A percentile compares a stretch with the other conserved stretches of the same genome.
Conservation (phyloP, 2,888 invertebrate species). For the Dryobotodes eremita region DNA sequence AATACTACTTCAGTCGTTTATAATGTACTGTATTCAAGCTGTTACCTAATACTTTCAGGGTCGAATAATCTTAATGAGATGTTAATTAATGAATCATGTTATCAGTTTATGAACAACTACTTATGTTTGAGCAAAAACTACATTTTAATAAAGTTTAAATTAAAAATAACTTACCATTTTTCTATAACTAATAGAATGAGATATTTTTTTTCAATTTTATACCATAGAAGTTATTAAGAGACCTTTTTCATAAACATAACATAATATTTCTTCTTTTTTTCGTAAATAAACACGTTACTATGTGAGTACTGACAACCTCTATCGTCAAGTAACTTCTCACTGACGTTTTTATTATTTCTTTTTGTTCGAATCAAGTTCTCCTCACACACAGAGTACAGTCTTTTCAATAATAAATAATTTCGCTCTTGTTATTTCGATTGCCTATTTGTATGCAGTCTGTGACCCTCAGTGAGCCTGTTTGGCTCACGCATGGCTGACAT, state of each 20-base stretch:
- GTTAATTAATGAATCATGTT: neutral
- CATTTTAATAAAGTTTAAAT: neutral
- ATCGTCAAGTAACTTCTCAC: too few relatives aligned
- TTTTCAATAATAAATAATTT: neutral
- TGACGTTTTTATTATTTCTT: neutral
- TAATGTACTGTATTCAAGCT: slow-evolving; percentile 5
- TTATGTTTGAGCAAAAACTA: neutral
- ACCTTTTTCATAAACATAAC: neutral
- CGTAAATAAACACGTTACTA: slow-evolving; percentile 8
- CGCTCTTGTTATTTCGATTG: neutral
- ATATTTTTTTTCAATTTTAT: neutral
- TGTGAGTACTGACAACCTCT: slow-evolving; percentile 4
- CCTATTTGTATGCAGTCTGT: neutral
- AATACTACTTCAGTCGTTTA: neutral
- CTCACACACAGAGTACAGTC: neutral
- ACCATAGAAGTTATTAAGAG: neutral
- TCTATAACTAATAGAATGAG: neutral
- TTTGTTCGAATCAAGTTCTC: neutral
- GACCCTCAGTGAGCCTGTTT: neutral
- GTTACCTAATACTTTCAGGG: neutral
- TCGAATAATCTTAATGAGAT: neutral
- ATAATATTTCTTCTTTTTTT: slow-evolving; percentile 18
- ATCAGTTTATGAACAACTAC: neutral
- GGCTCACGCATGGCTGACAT: neutral
- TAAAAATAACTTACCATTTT: slow-evolving; percentile 36